Evolutionary conservation across 1,140 invertebrate genomes (phyloP).

Genomic region (Zaprionus tsacasi): DNA sequence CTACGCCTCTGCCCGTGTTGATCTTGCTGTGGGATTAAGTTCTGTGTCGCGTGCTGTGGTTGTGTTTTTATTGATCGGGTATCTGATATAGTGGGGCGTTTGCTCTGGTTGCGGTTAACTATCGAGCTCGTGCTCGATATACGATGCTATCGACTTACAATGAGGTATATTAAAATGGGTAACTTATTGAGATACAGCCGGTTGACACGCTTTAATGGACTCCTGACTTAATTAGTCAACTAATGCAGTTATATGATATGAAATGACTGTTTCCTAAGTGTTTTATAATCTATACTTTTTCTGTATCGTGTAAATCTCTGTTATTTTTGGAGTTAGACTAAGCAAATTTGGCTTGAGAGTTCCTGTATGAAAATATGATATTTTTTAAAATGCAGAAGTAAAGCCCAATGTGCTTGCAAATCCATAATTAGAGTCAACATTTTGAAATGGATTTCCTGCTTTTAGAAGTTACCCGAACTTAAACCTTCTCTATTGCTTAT

Average conservation of each 20-base stretch:
- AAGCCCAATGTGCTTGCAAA: no score
- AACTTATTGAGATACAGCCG: not conserved
- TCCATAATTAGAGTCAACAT: no score
- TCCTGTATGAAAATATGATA: no score
- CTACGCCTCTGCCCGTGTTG: not conserved
- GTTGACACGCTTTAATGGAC: not conserved
- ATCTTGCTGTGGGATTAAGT: conserved; percentile 37
- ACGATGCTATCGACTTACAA: conserved; percentile 39
- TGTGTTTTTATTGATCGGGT: conserved; percentile 26
- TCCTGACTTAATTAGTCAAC: not conserved
- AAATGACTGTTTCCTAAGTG: no score
- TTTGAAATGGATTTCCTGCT: no score
- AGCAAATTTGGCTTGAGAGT: no score
- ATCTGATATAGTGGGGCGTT: conserved; percentile 55
- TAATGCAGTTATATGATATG: not conserved
- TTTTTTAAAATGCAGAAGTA: no score
- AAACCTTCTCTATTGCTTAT: no score
- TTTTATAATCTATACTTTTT: no score
- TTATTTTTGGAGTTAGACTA: no score
- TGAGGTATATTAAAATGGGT: not conserved
- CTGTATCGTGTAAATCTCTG: no score
- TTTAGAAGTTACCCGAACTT: no score
- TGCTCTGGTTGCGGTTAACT: conserved; percentile 16
- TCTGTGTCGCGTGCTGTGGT: conserved; percentile 63
- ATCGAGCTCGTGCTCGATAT: not conserved